Percentiles rank a stretch among this genome's conserved stretches.
Conservation (phyloP, 2,797 vertebrate species). For the Rhodeus uyekii region DNA sequence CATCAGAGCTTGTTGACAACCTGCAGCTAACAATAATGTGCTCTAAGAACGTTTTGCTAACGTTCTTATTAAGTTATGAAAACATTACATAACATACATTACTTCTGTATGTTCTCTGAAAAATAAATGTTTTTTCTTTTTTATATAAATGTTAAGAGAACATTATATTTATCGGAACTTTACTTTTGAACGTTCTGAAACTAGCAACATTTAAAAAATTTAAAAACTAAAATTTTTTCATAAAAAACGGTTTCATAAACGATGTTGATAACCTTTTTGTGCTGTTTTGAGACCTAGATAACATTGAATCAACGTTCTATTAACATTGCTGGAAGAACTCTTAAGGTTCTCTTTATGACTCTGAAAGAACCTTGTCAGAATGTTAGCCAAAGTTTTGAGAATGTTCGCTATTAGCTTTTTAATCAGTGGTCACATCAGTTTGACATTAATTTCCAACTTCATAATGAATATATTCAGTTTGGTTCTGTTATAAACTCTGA, state of each 20-base stretch:
- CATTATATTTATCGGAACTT: background rate
- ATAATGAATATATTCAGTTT: background rate
- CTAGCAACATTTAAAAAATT: background rate
- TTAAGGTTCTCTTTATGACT: background rate
- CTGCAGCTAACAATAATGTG: background rate
- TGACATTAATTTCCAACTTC: background rate
- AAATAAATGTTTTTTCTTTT: background rate
- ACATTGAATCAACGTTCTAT: background rate
- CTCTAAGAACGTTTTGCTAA: background rate
- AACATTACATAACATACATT: too few relatives aligned
- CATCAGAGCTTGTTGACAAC: background rate
- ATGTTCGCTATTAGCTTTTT: background rate
- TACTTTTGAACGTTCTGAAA: background rate
- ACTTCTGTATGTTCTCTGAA: background rate
- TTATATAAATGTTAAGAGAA: background rate
- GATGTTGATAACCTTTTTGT: background rate
- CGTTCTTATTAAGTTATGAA: background rate
- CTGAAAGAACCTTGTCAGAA: background rate
- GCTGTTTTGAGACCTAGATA: background rate
- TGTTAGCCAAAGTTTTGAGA: background rate
- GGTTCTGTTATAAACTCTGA: background rate
- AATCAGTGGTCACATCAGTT: background rate
- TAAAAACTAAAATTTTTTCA: background rate
- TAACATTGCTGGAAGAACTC: background rate
- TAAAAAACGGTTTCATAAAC: too few relatives aligned